Evolutionary conservation across 2,113 vertebrate genomes (phyloP).

Genomic region (Polypterus bichir): DNA sequence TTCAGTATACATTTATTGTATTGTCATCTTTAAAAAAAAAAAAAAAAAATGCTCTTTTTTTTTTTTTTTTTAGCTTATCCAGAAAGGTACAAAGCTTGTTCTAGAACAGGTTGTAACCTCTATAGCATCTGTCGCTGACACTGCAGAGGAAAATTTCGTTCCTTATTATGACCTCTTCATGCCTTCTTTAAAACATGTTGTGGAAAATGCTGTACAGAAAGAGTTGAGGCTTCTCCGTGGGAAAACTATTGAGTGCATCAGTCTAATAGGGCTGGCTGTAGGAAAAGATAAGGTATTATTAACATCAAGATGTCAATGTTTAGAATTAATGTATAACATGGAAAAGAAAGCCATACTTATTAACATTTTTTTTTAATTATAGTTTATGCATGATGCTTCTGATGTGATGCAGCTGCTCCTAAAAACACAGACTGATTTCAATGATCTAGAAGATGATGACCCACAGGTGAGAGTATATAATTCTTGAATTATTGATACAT

Average conservation of each 20-base stretch:
- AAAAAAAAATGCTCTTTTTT: background rate
- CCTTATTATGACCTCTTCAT: conserved; percentile 96
- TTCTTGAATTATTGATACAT: background rate
- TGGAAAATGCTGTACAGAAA: conserved; percentile 92
- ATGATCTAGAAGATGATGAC: conserved; percentile 89
- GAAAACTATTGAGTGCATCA: conserved; percentile 97
- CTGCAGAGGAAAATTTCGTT: conserved; percentile 94
- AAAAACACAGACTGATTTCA: conserved; percentile 95
- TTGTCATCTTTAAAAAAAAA: too few species aligned
- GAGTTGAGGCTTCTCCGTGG: conserved; percentile 85
- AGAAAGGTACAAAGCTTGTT: conserved; percentile 94
- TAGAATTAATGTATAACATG: background rate
- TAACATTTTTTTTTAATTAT: conserved; percentile 8
- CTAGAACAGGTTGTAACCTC: conserved; percentile 98
- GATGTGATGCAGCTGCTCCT: conserved; percentile 93
- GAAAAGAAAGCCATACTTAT: background rate
- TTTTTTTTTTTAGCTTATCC: conserved; percentile 64
- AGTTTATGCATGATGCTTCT: conserved; percentile 98
- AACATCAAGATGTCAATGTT: background rate
- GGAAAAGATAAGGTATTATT: conserved; percentile 83
- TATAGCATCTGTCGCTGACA: conserved; percentile 95
- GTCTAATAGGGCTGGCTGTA: conserved; percentile 91
- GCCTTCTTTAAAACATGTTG: conserved; percentile 92
- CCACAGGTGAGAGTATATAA: conserved; percentile 63
- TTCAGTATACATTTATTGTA: too few species aligned